Percentiles rank a stretch among this genome's conserved stretches.
Evolutionary conservation across 1,140 invertebrate genomes (phyloP).

Genomic region (Stegodyphus dumicola): DNA sequence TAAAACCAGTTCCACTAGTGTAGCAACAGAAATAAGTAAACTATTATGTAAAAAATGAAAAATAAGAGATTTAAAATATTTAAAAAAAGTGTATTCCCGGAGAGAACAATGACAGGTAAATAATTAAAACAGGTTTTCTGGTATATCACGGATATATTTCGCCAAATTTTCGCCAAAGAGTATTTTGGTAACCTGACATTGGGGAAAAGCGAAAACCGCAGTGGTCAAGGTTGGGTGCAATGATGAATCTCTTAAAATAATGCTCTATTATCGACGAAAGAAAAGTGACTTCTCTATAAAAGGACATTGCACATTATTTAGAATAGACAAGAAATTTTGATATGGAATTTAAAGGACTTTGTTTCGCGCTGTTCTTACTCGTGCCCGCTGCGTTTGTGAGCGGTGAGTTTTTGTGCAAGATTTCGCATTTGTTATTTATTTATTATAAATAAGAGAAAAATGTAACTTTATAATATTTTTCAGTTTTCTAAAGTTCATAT

Average conservation of each 20-base stretch:
- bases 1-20: too few species aligned
- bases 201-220: background rate
- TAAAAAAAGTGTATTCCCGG: too few species aligned
- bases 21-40: too few species aligned
- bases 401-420: background rate
- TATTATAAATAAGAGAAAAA: background rate
- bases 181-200: too few species aligned
- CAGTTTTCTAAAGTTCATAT: too few species aligned
- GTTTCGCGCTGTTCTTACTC: background rate
- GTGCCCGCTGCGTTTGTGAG: background rate
- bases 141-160: too few species aligned
- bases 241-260: constrained; percentile 1
- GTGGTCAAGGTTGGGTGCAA: background rate
- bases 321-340: background rate
- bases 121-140: too few species aligned
- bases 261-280: background rate
- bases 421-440: background rate
- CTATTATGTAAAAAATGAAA: too few species aligned
- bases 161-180: too few species aligned
- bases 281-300: background rate
- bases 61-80: too few species aligned
- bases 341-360: background rate
- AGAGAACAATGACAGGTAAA: too few species aligned
- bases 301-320: background rate
- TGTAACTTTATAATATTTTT: too few species aligned